Percentiles rank a stretch among this genome's conserved stretches.
Evolutionary conservation across 2,888 invertebrate species (phyloP).

Genomic region (Lithophane leautieri): DNA sequence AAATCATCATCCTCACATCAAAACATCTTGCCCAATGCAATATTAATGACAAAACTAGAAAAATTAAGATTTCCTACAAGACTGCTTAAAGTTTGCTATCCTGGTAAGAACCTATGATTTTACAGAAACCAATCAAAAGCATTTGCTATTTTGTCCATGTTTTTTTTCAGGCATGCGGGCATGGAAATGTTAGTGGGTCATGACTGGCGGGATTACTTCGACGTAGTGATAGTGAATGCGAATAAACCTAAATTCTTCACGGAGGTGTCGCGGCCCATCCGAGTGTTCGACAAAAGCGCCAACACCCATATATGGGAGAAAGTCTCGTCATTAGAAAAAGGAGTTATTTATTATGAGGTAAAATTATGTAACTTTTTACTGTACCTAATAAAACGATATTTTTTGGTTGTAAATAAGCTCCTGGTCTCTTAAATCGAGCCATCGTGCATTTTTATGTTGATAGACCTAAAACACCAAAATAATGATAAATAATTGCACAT

Average conservation of each 20-base stretch:
- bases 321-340: slow-evolving; percentile 96
- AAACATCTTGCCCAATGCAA: not conserved
- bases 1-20: not conserved
- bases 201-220: slow-evolving; percentile 97
- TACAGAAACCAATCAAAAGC: not conserved
- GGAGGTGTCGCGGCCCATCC: slow-evolving; percentile 96
- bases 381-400: no score
- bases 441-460: no score
- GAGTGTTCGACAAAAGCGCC: slow-evolving; percentile 95
- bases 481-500: no score
- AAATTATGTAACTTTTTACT: no score
- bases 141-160: slow-evolving; percentile 5
- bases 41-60: not conserved
- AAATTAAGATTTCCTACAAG: not conserved
- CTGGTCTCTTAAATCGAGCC: no score
- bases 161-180: slow-evolving; percentile 94
- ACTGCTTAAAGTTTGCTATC: no score
- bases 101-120: no score
- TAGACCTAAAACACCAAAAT: no score
- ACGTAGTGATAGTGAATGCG: slow-evolving; percentile 98
- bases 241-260: slow-evolving; percentile 99
- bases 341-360: slow-evolving; percentile 98
- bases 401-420: not conserved
- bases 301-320: slow-evolving; percentile 97
- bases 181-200: slow-evolving; percentile 97